phyloP scores from a whole-genome alignment of 2,888 invertebrate genomes.

The Diloba caeruleocephala region DNA sequence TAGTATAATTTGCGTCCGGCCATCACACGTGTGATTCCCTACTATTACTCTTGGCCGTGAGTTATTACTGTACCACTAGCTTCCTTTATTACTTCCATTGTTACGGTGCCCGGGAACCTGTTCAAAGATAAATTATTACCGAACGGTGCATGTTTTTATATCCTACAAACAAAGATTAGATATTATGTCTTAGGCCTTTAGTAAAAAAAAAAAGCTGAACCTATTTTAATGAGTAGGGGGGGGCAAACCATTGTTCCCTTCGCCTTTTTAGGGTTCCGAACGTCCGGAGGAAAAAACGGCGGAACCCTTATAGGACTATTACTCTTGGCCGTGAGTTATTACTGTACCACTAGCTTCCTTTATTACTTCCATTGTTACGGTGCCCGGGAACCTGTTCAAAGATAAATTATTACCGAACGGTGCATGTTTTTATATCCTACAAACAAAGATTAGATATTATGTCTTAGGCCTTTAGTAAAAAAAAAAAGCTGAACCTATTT shows the following conservation, averaged over 20 bases:
- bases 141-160: conserved; percentile 70
- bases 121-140: conserved; percentile 68
- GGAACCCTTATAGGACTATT: too few species aligned
- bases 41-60: conserved; percentile 55
- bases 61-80: conserved; percentile 57
- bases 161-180: conserved; percentile 54
- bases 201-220: too few species aligned
- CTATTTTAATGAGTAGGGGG: too few species aligned
- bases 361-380: conserved; percentile 56
- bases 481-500: too few species aligned
- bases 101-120: conserved; percentile 50
- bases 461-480: conserved; percentile 20
- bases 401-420: conserved; percentile 66
- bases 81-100: conserved; percentile 58
- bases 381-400: conserved; percentile 57
- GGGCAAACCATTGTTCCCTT: too few species aligned
- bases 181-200: conserved; percentile 23
- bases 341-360: conserved; percentile 53
- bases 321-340: conserved; percentile 58
- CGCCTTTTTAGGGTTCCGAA: too few species aligned
- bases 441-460: conserved; percentile 46
- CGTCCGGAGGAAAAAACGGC: too few species aligned
- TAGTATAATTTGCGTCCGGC: conserved; percentile 74
- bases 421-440: conserved; percentile 71
- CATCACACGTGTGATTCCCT: conserved; percentile 60